phyloP scores from a whole-genome alignment of 2,797 vertebrate species.

The Intellagama lesueurii region DNA sequence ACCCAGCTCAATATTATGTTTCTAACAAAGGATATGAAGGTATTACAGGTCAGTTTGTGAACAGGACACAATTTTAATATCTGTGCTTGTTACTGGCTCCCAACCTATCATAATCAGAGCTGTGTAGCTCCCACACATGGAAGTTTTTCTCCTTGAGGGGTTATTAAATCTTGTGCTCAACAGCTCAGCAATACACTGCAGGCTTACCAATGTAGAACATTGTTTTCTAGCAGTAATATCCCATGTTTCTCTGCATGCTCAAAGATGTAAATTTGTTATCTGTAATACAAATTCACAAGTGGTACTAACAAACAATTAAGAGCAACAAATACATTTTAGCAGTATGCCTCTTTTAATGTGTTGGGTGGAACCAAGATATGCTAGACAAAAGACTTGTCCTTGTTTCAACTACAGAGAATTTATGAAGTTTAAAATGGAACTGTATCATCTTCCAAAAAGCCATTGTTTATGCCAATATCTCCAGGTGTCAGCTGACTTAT shows the following conservation, averaged over 20 bases:
- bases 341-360: constrained; percentile 42
- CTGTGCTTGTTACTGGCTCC: background rate
- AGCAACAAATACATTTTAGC: constrained; percentile 47
- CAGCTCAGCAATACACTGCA: background rate
- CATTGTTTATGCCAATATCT: constrained; percentile 94
- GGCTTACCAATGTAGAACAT: background rate
- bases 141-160: background rate
- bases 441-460: constrained; percentile 91
- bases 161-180: background rate
- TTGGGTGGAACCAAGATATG: constrained; percentile 71
- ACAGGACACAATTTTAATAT: background rate
- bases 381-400: constrained; percentile 70
- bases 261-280: constrained; percentile 16
- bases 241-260: background rate
- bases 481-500: constrained; percentile 91
- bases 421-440: constrained; percentile 91
- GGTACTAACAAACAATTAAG: constrained; percentile 2
- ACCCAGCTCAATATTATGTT: background rate
- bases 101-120: background rate
- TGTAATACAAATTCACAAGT: constrained; percentile 9
- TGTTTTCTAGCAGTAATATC: background rate
- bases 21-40: background rate
- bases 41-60: background rate
- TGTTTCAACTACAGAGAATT: constrained; percentile 81
- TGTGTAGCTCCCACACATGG: background rate